Evolutionary conservation across 2,888 invertebrate species (phyloP).

Genomic region (Zhuqinia jingwanae): DNA sequence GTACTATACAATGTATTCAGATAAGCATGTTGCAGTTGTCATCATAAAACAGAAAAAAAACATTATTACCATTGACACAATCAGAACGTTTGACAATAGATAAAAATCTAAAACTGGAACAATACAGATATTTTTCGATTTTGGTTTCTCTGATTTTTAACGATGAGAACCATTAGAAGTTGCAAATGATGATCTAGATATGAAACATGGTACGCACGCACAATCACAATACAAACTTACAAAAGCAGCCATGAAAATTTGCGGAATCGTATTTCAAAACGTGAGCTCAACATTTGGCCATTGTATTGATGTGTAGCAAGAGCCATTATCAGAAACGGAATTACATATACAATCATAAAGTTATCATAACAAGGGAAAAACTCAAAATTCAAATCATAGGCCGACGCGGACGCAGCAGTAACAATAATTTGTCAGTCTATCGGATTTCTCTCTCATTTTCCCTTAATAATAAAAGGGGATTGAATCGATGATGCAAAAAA

Average conservation of each 20-base stretch:
- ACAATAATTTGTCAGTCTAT: constrained; percentile 13
- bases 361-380: constrained; percentile 15
- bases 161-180: constrained; percentile 6
- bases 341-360: background rate
- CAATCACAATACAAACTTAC: no score
- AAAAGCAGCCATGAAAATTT: background rate
- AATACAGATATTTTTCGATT: background rate
- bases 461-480: background rate
- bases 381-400: background rate
- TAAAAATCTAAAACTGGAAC: background rate
- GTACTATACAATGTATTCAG: background rate
- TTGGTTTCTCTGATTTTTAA: background rate
- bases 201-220: no score
- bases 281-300: no score
- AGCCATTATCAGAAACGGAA: background rate
- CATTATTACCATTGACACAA: background rate
- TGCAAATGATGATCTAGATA: constrained; percentile 24
- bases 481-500: background rate
- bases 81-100: background rate
- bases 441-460: constrained; percentile 15
- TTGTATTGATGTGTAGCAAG: no score
- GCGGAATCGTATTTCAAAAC: background rate
- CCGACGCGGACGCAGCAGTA: background rate
- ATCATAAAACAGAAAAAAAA: no score
- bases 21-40: no score